These are phyloP conservation scores for Rhinogobio ventralis DNA, from an alignment of 2,797 vertebrate genomes.

Conservation along the genomic window DNA sequence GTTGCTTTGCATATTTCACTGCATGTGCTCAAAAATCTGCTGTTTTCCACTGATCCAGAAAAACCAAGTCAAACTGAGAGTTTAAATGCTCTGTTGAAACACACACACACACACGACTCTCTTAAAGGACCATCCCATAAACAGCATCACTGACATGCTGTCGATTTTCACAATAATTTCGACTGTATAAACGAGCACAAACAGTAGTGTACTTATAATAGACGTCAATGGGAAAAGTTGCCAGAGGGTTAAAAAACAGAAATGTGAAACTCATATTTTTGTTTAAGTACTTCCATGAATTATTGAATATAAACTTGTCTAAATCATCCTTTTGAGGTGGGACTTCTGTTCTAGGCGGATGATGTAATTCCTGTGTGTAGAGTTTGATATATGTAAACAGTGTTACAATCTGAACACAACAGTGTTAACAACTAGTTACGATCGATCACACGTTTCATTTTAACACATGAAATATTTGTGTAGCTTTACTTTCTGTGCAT, in stretches of 20 bases:
- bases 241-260: background rate
- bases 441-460: too few relatives aligned
- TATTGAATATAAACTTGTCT: background rate
- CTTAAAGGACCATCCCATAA: slow-evolving; percentile 5
- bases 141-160: background rate
- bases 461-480: too few relatives aligned
- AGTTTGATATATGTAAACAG: background rate
- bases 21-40: slow-evolving; percentile 39
- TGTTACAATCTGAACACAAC: too few relatives aligned
- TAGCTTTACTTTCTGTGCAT: too few relatives aligned
- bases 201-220: background rate
- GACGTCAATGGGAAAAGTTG: background rate
- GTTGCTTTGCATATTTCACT: slow-evolving; percentile 51
- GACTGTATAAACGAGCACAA: background rate
- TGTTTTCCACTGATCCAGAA: slow-evolving; percentile 49
- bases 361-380: too few relatives aligned
- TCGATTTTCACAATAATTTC: background rate
- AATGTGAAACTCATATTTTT: background rate
- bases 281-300: background rate
- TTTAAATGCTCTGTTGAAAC: background rate
- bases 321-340: background rate
- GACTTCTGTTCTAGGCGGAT: background rate
- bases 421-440: too few relatives aligned
- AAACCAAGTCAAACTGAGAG: slow-evolving; percentile 24
- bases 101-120: background rate